phyloP scores from a whole-genome alignment of 2,113 vertebrate species.

The Pyrgilauda ruficollis region DNA sequence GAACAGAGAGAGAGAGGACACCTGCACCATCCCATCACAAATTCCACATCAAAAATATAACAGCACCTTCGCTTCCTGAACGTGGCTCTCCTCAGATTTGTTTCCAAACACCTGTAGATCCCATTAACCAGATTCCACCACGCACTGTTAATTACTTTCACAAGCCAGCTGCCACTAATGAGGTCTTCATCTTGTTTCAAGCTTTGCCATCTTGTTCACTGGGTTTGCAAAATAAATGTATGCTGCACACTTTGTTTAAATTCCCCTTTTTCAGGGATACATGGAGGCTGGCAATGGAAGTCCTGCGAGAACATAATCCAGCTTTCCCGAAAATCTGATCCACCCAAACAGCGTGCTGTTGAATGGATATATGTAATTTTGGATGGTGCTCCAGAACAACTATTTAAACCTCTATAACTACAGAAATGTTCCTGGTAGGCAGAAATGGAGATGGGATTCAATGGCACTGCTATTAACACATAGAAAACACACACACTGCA shows the following conservation, averaged over 20 bases:
- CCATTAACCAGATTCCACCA: neutral
- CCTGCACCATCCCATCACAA: neutral
- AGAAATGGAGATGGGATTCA: neutral
- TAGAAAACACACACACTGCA: neutral
- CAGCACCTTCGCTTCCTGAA: neutral
- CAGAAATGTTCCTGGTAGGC: neutral
- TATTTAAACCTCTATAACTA: neutral
- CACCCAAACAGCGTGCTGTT: neutral
- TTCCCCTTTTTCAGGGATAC: neutral
- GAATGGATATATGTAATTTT: neutral
- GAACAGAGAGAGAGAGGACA: neutral
- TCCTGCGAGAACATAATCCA: neutral
- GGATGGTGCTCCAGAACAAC: neutral
- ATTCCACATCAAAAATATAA: neutral
- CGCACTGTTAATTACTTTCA: neutral
- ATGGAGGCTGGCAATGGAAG: neutral
- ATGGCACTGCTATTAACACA: neutral
- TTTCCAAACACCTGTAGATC: neutral
- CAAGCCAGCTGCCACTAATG: neutral
- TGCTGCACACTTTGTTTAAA: neutral
- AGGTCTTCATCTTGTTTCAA: neutral
- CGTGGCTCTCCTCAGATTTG: neutral
- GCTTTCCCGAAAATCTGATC: neutral
- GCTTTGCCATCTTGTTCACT: neutral
- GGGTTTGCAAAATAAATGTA: neutral